Base-by-base conservation (phyloP, 2,888 invertebrate species). In the Limnephilus rhombicus region DNA sequence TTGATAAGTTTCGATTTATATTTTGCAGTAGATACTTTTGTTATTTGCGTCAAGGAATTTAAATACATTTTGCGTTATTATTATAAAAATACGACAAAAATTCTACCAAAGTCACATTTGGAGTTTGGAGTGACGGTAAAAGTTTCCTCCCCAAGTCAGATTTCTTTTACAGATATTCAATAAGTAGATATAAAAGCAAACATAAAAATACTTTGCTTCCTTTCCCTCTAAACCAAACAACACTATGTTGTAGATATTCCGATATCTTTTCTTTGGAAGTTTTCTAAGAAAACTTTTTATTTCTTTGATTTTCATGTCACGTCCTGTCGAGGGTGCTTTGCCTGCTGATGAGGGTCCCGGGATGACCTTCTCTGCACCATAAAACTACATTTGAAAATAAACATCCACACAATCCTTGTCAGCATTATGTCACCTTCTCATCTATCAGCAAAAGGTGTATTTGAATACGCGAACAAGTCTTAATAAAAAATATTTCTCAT, bases 301-400 rank as follows among this genome's bases (percentile, higher is more conserved):
- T 12, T 41, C n/a, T 85, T 86, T 86, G 85, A 37, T 86, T 86
- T 86, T 45, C 86, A 37, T 24, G 24, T 45, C 86, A 86, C 86
- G 86, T 86, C 49, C 86, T 86, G 12, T 29, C 49, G 45, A 86
- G n/a, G 45, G 82, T 86, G 53, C 29, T 49, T 45, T 86, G 86
- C 45, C 45, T 31, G 49, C 49, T 86, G 86, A 86, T 49, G 53
- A 86, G 86, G 49, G 49, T 45, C 4, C 18, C 68, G 24, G 24
- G 24, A 68, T 68, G 68, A 68, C 68, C 68, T 68, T 68, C 68
- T 24, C 24, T 68, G 68, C 68, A 68, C n/a, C 68, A 68, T 68
- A 68, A 68, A 68, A 68, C 24, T 68, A 24, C 68, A 0, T 68
- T 68, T 24, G 24, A 68, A 68, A 68, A 68, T 68, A 24, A 68